Percentiles rank a stretch among this genome's conserved stretches.
Evolutionary conservation across 1,140 invertebrate genomes (phyloP).

Genomic region (Polypedilum vanderplanki): DNA sequence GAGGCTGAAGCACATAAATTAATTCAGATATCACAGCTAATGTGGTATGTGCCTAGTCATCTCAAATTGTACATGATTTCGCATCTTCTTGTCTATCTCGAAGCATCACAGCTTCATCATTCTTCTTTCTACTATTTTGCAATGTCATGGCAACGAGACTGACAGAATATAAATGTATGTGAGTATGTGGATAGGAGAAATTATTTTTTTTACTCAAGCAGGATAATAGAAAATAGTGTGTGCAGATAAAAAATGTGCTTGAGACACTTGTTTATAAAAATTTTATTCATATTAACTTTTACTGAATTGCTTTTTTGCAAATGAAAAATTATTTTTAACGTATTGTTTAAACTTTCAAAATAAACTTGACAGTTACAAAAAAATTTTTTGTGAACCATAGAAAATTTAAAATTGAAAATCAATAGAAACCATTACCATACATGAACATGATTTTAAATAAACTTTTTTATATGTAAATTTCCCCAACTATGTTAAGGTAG

Average conservation of each 20-base stretch:
- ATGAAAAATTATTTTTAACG: too few relatives aligned
- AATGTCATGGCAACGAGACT: slow-evolving; percentile 1
- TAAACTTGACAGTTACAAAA: too few relatives aligned
- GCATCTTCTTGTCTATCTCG: neutral
- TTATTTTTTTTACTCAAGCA: too few relatives aligned
- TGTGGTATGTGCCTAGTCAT: neutral
- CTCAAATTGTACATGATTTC: neutral
- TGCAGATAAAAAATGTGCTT: neutral
- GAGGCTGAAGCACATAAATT: neutral
- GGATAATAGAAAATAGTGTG: too few relatives aligned
- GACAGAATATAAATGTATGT: neutral
- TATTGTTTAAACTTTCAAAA: too few relatives aligned
- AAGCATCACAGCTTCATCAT: neutral
- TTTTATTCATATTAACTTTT: neutral
- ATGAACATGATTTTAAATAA: too few relatives aligned
- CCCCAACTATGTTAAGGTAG: too few relatives aligned
- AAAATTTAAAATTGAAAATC: too few relatives aligned
- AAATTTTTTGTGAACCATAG: too few relatives aligned
- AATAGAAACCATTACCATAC: too few relatives aligned
- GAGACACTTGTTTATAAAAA: neutral
- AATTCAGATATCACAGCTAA: neutral
- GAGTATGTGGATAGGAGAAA: neutral
- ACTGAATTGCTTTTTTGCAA: too few relatives aligned
- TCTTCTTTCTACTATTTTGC: neutral
- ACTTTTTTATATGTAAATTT: too few relatives aligned